These are phyloP conservation scores for Netta rufina DNA, from an alignment of 2,797 vertebrate genomes.

Conservation along the genomic window DNA sequence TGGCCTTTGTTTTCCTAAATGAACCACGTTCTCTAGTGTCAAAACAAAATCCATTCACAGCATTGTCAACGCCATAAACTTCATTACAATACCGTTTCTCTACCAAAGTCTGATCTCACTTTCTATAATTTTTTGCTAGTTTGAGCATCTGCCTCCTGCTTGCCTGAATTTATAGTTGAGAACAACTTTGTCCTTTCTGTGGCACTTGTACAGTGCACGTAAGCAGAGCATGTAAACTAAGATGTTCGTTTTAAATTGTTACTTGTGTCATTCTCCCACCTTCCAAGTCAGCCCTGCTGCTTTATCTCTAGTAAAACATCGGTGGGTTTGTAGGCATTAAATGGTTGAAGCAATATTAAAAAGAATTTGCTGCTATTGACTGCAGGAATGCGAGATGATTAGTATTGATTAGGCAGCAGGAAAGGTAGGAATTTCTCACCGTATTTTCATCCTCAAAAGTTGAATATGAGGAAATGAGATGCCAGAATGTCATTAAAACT, in stretches of 20 bases:
- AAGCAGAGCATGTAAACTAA: slow-evolving; percentile 19
- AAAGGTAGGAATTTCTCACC: neutral
- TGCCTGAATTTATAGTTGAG: neutral
- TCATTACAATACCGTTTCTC: neutral
- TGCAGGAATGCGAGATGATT: slow-evolving; percentile 33
- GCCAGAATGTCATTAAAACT: neutral
- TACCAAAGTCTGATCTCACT: neutral
- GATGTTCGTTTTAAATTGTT: neutral
- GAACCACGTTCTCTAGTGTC: slow-evolving; percentile 34
- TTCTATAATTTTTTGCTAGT: neutral
- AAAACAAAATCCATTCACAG: slow-evolving; percentile 33
- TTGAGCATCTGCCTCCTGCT: neutral
- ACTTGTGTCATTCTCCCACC: neutral
- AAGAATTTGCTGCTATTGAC: neutral
- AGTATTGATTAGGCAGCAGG: neutral
- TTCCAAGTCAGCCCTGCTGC: neutral
- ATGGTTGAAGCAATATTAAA: neutral
- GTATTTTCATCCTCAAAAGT: neutral
- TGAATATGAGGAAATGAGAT: neutral
- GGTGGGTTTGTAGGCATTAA: neutral
- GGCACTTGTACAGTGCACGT: neutral
- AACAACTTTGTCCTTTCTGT: neutral
- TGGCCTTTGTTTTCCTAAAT: slow-evolving; percentile 68
- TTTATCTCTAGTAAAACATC: slow-evolving; percentile 16
- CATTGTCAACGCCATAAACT: slow-evolving; percentile 20